phyloP scores from a whole-genome alignment of 2,888 invertebrate genomes.

The Geotrupes spiniger region DNA sequence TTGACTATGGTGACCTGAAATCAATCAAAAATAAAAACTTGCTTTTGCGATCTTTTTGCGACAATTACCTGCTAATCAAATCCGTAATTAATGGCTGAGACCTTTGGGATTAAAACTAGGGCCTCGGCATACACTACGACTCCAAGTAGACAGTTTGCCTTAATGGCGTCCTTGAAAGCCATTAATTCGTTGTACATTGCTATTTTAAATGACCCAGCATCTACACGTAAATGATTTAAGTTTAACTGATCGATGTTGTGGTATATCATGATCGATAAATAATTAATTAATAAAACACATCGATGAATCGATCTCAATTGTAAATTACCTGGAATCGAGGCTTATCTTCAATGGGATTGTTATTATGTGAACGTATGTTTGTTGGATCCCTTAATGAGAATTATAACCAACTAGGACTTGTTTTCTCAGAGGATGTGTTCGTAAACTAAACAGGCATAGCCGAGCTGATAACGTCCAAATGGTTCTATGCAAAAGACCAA shows the following conservation, averaged over 20 bases:
- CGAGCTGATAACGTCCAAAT: conserved; percentile 90
- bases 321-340: conserved; percentile 73
- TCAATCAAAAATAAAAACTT: neutral
- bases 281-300: too few relatives aligned
- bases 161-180: conserved; percentile 79
- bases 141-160: conserved; percentile 85
- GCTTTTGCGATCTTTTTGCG: too few relatives aligned
- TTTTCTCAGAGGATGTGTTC: conserved; percentile 98
- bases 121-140: conserved; percentile 96
- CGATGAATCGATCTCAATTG: too few relatives aligned
- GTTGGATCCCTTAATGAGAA: conserved; percentile 95
- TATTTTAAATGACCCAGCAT: conserved; percentile 93
- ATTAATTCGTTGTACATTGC: conserved; percentile 76
- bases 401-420: conserved; percentile 93
- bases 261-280: neutral
- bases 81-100: conserved; percentile 88
- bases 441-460: conserved; percentile 92
- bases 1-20: conserved; percentile 90
- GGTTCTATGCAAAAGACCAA: conserved; percentile 95
- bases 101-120: conserved; percentile 90
- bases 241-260: neutral
- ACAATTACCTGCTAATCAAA: conserved; percentile 89
- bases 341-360: conserved; percentile 93
- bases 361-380: conserved; percentile 90
- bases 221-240: conserved; percentile 49